A percentile compares a stretch with the other conserved stretches of the same genome.
These are phyloP conservation scores for Isurus oxyrinchus DNA, from an alignment of 2,113 vertebrate species.

Conservation along the genomic window DNA sequence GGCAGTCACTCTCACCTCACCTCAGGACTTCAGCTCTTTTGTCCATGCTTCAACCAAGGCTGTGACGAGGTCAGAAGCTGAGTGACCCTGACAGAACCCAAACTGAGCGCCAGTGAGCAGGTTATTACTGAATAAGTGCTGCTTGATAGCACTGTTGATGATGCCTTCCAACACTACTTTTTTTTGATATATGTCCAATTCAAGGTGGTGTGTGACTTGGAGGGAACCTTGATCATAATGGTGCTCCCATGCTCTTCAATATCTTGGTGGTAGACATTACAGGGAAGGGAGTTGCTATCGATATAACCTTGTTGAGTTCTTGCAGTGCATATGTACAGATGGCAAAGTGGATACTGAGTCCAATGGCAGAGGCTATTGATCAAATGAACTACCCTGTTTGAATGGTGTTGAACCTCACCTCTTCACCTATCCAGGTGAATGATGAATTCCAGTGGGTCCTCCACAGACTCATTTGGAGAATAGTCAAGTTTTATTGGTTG, in stretches of 20 bases:
- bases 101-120: too few relatives aligned
- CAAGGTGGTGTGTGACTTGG: background rate
- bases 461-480: background rate
- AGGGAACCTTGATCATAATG: background rate
- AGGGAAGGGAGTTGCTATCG: background rate
- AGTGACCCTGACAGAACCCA: too few relatives aligned
- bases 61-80: too few relatives aligned
- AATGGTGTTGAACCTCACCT: background rate
- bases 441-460: background rate
- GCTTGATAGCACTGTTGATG: too few relatives aligned
- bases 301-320: background rate
- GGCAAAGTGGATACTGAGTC: background rate
- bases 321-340: background rate
- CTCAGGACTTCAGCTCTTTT: too few relatives aligned
- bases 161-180: too few relatives aligned
- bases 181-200: background rate
- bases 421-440: background rate
- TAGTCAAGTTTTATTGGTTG: background rate
- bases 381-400: background rate
- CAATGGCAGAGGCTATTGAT: background rate
- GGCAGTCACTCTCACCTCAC: too few relatives aligned
- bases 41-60: too few relatives aligned
- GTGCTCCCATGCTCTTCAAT: background rate
- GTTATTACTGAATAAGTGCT: too few relatives aligned
- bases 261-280: background rate